Base-by-base conservation (phyloP, 2,888 invertebrate genomes). In the Papilio demoleus region DNA sequence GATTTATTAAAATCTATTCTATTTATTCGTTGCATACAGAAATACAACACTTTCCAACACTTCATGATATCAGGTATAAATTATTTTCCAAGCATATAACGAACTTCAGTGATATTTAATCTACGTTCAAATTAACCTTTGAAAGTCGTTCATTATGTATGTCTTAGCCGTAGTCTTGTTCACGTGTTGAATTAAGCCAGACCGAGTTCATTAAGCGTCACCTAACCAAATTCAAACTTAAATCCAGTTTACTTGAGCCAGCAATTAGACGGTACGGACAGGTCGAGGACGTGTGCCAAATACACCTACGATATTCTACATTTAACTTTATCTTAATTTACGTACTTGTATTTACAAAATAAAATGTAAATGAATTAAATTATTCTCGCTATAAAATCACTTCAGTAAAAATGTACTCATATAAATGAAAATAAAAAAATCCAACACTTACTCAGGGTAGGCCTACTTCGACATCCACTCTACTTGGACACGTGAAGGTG, bases 161-260 rank as follows among this genome's bases (percentile, higher is more conserved):
- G 36, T 45, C 62, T 58, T 45, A 58, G 68, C 45, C 42, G 47
- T 58, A 63, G 68, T 47, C 68, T 65, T 68, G 50, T 53, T 68
- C 68, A 59, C 64, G 58, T 63, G 58, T 63, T 68, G 19, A 65
- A 47, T 68, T 86, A 87, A 88, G 80, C 82, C 77, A 78, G 84
- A 79, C 84, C 82, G 84, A 83, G 87, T 88, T 88, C 84, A 85
- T 88, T 88, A 86, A 87, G 82, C 83, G 85, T 84, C 81, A 83
- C 85, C 84, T 86, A 89, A 88, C 86, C 84, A 81, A 85, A 86
- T 88, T 86, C 79, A 78, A 88, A 88, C 85, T 88, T 88, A 86
- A 90, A 89, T 86, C 87, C 82, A 75, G 81, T 89, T 89, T 88
- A 78, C 81, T 84, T 81, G 72, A 74, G 81, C 79, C 80, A 77